These are phyloP conservation scores for Maniola jurtina DNA, from an alignment of 1,140 invertebrate species.

Conservation along the genomic window DNA sequence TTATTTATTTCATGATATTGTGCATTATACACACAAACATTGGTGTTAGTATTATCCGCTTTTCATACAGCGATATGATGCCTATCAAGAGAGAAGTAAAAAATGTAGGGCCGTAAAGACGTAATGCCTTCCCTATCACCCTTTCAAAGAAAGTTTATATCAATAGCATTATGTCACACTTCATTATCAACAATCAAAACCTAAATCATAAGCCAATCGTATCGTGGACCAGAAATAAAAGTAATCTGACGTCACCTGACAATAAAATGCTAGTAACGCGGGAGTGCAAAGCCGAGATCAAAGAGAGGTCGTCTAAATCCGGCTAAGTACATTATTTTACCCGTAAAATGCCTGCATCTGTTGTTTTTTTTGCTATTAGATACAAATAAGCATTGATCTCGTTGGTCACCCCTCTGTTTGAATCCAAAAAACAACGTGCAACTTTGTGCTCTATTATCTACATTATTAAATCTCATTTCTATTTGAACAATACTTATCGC, in stretches of 20 bases:
- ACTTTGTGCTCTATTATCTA: conserved; percentile 31
- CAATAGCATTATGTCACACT: conserved; percentile 47
- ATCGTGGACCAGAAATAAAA: conserved; percentile 44
- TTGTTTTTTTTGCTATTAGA: conserved; percentile 75
- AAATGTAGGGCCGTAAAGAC: conserved; percentile 7
- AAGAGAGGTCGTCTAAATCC: conserved; percentile 65
- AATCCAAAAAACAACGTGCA: conserved; percentile 1
- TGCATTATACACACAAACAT: too few species aligned
- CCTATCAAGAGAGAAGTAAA: conserved; percentile 8
- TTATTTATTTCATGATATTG: too few species aligned
- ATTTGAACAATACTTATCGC: neutral
- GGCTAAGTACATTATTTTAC: conserved; percentile 74
- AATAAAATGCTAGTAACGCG: conserved; percentile 45
- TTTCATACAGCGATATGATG: too few species aligned
- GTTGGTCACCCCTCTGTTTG: conserved; percentile 49
- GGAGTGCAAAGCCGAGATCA: conserved; percentile 61
- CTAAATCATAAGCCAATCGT: conserved; percentile 51
- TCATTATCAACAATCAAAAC: conserved; percentile 40
- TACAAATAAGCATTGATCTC: conserved; percentile 71
- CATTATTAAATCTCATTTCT: conserved; percentile 22
- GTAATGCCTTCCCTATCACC: conserved; percentile 4
- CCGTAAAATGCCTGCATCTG: conserved; percentile 75
- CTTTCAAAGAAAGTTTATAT: conserved; percentile 36
- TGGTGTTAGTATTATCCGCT: too few species aligned
- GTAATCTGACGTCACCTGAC: conserved; percentile 55